Conservation (phyloP, 2,888 invertebrate species). For the Lymantria dispar region DNA sequence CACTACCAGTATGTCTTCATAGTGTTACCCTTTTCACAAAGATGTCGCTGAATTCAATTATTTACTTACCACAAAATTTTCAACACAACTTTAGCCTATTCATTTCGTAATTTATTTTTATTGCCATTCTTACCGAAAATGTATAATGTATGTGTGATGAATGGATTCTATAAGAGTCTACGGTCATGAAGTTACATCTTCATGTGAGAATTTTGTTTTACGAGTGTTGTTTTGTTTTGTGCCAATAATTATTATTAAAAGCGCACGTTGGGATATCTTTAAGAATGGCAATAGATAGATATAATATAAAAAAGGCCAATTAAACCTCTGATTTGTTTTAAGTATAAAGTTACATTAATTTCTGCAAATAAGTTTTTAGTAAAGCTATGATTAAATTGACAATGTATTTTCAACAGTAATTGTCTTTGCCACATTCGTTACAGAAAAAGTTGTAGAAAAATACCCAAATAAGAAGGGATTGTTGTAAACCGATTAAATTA, state of each 20-base stretch:
- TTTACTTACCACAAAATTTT: constrained; percentile 4
- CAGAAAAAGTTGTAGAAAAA: constrained; percentile 8
- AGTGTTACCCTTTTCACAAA: constrained; percentile 4
- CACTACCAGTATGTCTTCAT: constrained; percentile 9
- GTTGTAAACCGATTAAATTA: too few species aligned
- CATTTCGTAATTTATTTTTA: neutral
- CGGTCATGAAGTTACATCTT: neutral
- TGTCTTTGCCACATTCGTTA: constrained; percentile 3
- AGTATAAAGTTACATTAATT: neutral
- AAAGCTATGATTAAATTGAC: constrained; percentile 12
- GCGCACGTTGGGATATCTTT: constrained; percentile 13
- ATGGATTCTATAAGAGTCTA: too few species aligned
- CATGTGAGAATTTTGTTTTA: constrained; percentile 6
- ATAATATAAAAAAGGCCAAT: constrained; percentile 5
- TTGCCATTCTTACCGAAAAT: constrained; percentile 21
- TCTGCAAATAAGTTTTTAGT: neutral
- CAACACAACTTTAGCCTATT: neutral
- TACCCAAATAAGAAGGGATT: neutral
- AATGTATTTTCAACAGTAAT: neutral
- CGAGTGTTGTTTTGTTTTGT: constrained; percentile 41
- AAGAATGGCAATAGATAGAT: constrained; percentile 25
- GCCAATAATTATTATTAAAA: constrained; percentile 36
- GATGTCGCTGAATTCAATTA: constrained; percentile 22
- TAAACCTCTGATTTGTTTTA: constrained; percentile 6
- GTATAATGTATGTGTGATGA: constrained; percentile 8